phyloP scores from a whole-genome alignment of 1,140 invertebrate genomes.

The Anastatus disparis region DNA sequence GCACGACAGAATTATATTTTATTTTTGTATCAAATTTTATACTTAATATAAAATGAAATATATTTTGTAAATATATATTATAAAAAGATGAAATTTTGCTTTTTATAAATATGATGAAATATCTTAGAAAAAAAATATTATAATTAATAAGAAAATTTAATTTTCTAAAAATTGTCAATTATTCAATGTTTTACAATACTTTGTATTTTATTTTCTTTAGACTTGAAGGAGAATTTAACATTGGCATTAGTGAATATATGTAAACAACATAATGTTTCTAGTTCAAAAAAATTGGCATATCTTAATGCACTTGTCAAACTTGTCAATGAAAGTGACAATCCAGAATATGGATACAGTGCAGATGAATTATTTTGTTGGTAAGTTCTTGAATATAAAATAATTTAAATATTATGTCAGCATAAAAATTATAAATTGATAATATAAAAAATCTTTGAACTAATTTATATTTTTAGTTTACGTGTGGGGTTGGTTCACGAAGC shows the following conservation, averaged over 20 bases:
- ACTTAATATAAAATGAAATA: too few species aligned
- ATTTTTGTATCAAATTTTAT: too few species aligned
- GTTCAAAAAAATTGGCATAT: conserved; percentile 78
- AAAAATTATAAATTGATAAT: too few species aligned
- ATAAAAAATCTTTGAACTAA: too few species aligned
- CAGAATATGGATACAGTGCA: conserved; percentile 76
- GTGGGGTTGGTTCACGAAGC: conserved; percentile 85
- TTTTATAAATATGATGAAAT: too few species aligned
- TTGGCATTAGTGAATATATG: conserved; percentile 74
- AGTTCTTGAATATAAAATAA: conserved; percentile 49
- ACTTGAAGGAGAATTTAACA: conserved; percentile 71
- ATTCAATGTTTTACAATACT: neutral
- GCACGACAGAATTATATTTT: too few species aligned
- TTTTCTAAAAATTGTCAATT: neutral
- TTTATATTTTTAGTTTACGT: conserved; percentile 74
- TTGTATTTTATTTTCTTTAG: conserved; percentile 51
- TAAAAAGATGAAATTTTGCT: too few species aligned
- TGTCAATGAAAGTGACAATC: conserved; percentile 73
- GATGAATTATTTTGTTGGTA: conserved; percentile 88
- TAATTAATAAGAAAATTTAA: neutral
- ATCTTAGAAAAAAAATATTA: too few species aligned
- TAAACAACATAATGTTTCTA: conserved; percentile 70
- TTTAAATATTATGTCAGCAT: too few species aligned
- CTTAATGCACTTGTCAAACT: conserved; percentile 85
- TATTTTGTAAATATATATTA: too few species aligned